Evolutionary conservation across 2,113 vertebrate species (phyloP).

Genomic region (Pangasianodon hypophthalmus): DNA sequence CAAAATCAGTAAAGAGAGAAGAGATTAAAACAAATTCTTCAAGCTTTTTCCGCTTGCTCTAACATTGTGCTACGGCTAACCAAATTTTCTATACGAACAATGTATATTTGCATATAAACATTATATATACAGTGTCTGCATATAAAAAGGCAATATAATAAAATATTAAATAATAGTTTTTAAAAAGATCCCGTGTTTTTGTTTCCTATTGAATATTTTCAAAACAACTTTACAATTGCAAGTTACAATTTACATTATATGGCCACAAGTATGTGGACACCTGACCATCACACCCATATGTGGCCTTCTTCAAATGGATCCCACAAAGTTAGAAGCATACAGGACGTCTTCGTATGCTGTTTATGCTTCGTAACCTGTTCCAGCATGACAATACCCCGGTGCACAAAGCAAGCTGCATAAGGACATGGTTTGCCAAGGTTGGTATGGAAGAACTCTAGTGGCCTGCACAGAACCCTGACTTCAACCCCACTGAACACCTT

Average conservation of each 20-base stretch:
- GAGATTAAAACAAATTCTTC: not conserved
- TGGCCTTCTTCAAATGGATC: not conserved
- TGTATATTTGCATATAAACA: too few relatives aligned
- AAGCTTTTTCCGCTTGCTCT: too few relatives aligned
- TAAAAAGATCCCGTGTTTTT: not conserved
- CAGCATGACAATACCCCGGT: not conserved
- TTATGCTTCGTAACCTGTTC: not conserved
- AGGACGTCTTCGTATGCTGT: not conserved
- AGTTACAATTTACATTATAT: not conserved
- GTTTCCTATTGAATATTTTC: not conserved
- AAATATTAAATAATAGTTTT: too few relatives aligned
- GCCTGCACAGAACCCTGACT: not conserved
- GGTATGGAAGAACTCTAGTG: not conserved
- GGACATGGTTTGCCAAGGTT: not conserved
- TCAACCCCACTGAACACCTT: not conserved
- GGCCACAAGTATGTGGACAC: not conserved
- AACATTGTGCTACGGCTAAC: not conserved
- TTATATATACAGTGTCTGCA: too few relatives aligned
- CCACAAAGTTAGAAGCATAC: not conserved
- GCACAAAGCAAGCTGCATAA: not conserved
- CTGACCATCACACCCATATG: not conserved
- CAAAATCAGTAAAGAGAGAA: not conserved
- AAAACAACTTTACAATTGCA: not conserved
- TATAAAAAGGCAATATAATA: too few relatives aligned
- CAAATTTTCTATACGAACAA: too few relatives aligned